Percentiles rank a stretch among this genome's conserved stretches.
phyloP scores from a whole-genome alignment of 2,113 vertebrate species.

The Phoxinus phoxinus region DNA sequence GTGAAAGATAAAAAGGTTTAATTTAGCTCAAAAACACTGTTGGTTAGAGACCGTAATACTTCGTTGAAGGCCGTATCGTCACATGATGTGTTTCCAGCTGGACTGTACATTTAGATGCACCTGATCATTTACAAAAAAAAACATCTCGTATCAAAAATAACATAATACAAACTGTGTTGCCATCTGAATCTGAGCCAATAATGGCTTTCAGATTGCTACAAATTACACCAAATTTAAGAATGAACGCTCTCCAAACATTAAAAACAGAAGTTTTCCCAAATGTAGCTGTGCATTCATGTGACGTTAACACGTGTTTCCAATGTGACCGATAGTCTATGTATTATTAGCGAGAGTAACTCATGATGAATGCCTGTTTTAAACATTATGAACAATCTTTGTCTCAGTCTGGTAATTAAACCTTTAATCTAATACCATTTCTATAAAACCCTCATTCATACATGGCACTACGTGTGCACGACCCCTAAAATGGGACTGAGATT shows the following conservation, averaged over 20 bases:
- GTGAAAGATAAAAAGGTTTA: neutral
- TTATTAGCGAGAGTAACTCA: neutral
- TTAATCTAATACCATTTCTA: neutral
- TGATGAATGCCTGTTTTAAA: neutral
- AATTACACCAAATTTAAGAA: conserved; percentile 55
- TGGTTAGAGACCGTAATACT: conserved; percentile 20
- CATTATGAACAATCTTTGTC: neutral
- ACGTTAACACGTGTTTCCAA: neutral
- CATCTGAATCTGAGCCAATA: conserved; percentile 27
- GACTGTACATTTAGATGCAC: conserved; percentile 38
- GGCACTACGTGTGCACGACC: conserved; percentile 29
- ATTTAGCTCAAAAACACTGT: conserved; percentile 45
- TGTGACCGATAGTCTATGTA: neutral
- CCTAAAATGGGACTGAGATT: conserved; percentile 60
- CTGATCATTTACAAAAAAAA: neutral
- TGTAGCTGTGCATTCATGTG: conserved; percentile 33
- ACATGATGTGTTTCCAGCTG: conserved; percentile 18
- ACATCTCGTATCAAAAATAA: conserved; percentile 25
- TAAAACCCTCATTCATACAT: conserved; percentile 32
- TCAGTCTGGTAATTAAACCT: neutral
- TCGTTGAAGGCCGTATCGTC: neutral
- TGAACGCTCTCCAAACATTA: conserved; percentile 10
- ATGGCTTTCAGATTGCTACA: conserved; percentile 49
- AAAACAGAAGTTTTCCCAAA: conserved; percentile 38
- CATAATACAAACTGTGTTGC: neutral